These are phyloP conservation scores for Clunio marinus DNA, from an alignment of 2,888 invertebrate species.

Conservation along the genomic window DNA sequence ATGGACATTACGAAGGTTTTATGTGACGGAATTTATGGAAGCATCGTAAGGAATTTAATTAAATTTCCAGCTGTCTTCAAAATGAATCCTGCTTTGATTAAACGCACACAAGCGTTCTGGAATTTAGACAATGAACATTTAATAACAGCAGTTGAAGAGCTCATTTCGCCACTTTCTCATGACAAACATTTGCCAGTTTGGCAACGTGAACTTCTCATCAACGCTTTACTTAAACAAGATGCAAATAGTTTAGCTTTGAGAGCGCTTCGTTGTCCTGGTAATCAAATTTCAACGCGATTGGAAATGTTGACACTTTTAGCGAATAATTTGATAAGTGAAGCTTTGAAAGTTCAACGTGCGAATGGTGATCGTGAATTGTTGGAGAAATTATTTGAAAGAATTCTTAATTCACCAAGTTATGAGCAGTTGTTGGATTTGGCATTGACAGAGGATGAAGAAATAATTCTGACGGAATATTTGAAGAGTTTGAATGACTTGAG, in stretches of 20 bases:
- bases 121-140: conserved; percentile 81
- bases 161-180: conserved; percentile 46
- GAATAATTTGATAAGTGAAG: conserved; percentile 48
- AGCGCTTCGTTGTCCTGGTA: conserved; percentile 45
- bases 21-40: conserved; percentile 58
- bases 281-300: conserved; percentile 44
- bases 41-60: conserved; percentile 65
- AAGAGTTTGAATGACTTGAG: conserved; percentile 39
- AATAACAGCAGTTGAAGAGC: conserved; percentile 51
- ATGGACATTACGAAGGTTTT: conserved; percentile 72
- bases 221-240: conserved; percentile 45
- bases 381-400: conserved; percentile 41
- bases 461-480: conserved; percentile 45
- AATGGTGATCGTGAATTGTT: conserved; percentile 43
- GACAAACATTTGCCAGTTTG: conserved; percentile 44
- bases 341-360: conserved; percentile 48
- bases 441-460: conserved; percentile 47
- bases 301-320: conserved; percentile 47
- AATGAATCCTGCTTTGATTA: conserved; percentile 67
- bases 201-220: conserved; percentile 48
- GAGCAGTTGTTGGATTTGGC: conserved; percentile 46
- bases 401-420: conserved; percentile 45
- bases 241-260: conserved; percentile 45
- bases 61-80: conserved; percentile 78
- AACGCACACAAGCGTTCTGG: conserved; percentile 84